Conservation (phyloP, 2,888 invertebrate genomes). For the Laspeyria flexula region DNA sequence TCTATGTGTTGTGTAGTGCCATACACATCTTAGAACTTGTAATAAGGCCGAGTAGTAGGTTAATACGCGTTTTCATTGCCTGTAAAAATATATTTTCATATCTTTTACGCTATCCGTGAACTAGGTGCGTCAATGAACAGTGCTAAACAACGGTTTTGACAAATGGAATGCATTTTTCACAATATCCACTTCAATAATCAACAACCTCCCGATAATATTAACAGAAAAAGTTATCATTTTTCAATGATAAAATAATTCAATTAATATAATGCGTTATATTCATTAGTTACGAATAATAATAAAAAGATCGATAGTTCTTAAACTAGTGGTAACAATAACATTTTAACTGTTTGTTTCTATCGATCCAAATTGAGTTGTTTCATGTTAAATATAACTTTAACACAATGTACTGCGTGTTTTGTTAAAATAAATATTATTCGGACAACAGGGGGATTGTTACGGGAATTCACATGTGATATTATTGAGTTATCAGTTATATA, state of each 20-base stretch:
- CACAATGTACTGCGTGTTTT: constrained; percentile 22
- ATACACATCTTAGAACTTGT: constrained; percentile 43
- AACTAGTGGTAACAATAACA: constrained; percentile 85
- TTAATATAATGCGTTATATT: constrained; percentile 57
- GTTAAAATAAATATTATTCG: constrained; percentile 21
- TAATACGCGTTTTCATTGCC: constrained; percentile 61
- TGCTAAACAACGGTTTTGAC: constrained; percentile 73
- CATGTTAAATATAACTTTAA: constrained; percentile 27
- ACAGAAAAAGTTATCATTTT: constrained; percentile 58
- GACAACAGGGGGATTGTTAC: constrained; percentile 15
- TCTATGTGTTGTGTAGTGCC: constrained; percentile 27
- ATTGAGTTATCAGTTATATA: constrained; percentile 18
- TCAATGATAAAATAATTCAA: constrained; percentile 60
- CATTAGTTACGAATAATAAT: constrained; percentile 55
- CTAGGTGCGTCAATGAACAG: constrained; percentile 80
- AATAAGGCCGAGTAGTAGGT: constrained; percentile 54
- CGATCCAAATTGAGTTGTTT: constrained; percentile 55
- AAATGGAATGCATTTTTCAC: constrained; percentile 83
- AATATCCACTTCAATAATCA: constrained; percentile 73
- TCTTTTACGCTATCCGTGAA: constrained; percentile 65
- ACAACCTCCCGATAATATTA: constrained; percentile 69
- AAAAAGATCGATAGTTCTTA: constrained; percentile 78
- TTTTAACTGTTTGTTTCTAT: constrained; percentile 65
- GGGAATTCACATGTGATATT: constrained; percentile 22
- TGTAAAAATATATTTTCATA: constrained; percentile 72